Evolutionary conservation across 2,113 vertebrate genomes (phyloP), one percentile per base, ranked within the genome.

Genomic region (Carettochelys insculpta): DNA sequence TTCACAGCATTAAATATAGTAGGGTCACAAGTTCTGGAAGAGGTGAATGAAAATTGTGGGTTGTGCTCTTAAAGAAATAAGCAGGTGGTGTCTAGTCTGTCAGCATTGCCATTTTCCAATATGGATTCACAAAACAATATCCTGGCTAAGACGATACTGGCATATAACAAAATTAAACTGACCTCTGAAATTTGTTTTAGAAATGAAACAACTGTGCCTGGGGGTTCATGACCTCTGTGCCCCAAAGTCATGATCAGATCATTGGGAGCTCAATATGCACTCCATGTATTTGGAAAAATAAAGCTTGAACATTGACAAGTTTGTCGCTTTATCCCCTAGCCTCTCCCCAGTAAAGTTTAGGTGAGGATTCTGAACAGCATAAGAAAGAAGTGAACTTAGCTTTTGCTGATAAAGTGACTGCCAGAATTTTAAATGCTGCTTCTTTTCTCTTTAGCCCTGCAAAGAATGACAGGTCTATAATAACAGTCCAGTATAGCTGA

Each of bases 111-210:
- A n/a, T 8, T 1, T n/a, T 52, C 16, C 4, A 83, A 12, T 41
- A 41, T 51, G 25, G 9, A 31, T 86, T 84, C 61, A 54, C 85
- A 80, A 68, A 93, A 85, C 24, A 80, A 34, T 38, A 47, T 14
- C 48, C 75, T 45, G 78, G 53, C 41, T 47, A 43, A 92, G 43
- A 48, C 51, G 77, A 86, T 45, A 95, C 41, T 38, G 41, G 22
- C 83, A 75, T 87, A 88, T 93, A 91, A 8, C 51, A 89, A 80
- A 89, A 87, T 34, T 85, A 61, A 91, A 85, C 86, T 38, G 75
- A 83, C 88, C 1, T 85, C 38, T 90, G 88, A 92, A 91, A 93
- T 86, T 38, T 0, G 77, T 50, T 29, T 50, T 85, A 80, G 56
- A 41, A 71, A 20, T 79, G n/a, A 24, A 85, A 93, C 81, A 83